A percentile compares a stretch with the other conserved stretches of the same genome.
Evolutionary conservation across 2,113 vertebrate genomes (phyloP).

Genomic region (Scolopax mira): DNA sequence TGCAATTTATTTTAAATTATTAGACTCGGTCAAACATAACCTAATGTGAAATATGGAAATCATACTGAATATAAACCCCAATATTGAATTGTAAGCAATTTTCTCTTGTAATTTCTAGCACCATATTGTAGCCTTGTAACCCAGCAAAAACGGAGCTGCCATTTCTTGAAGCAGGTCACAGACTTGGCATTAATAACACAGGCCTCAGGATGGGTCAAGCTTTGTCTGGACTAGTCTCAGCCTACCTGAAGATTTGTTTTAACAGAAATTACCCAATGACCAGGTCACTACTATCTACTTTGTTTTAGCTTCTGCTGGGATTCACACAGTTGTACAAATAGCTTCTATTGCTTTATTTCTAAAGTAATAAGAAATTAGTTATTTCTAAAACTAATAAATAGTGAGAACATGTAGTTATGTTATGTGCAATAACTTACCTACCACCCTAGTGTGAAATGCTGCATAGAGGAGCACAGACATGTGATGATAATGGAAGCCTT

Average conservation of each 20-base stretch:
- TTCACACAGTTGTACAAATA: not conserved
- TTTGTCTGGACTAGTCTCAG: not conserved
- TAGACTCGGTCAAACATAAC: constrained; percentile 9
- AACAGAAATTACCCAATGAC: not conserved
- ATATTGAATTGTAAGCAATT: not conserved
- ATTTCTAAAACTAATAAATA: not conserved
- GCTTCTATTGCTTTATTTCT: not conserved
- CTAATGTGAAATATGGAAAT: not conserved
- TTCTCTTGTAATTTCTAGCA: not conserved
- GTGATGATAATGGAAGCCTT: not conserved
- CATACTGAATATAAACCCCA: not conserved
- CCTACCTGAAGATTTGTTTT: not conserved
- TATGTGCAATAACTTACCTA: not conserved
- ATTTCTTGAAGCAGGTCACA: not conserved
- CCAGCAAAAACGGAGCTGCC: not conserved
- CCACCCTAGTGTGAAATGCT: not conserved
- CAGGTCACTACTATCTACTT: not conserved
- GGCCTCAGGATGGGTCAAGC: not conserved
- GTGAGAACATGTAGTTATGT: not conserved
- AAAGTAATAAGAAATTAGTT: too few relatives aligned
- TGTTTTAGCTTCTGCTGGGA: not conserved
- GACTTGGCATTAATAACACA: not conserved
- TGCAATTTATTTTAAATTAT: not conserved
- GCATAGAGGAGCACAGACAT: fast-evolving
- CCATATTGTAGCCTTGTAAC: not conserved